A percentile compares a stretch with the other conserved stretches of the same genome.
These are phyloP conservation scores for Rhynchomys soricoides DNA, from an alignment of 2,113 vertebrate species.

Conservation along the genomic window DNA sequence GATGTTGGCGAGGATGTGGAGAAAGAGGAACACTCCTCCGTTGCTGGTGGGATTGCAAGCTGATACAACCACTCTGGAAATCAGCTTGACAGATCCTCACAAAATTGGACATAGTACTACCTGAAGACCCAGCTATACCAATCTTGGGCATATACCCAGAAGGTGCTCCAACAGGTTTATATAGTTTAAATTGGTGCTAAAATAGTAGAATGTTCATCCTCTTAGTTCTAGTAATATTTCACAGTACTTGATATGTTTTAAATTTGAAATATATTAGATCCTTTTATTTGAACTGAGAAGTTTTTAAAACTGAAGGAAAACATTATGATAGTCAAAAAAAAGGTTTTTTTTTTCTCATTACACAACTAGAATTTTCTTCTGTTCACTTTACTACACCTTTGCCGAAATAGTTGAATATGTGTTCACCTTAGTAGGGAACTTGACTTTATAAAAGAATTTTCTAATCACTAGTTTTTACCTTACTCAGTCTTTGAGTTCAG, in stretches of 20 bases:
- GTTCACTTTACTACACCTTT: constrained; percentile 57
- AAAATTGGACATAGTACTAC: too few relatives aligned
- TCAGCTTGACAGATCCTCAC: too few relatives aligned
- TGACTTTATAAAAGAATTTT: constrained; percentile 30
- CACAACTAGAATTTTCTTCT: neutral
- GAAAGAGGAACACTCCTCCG: too few relatives aligned
- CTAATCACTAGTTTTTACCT: neutral
- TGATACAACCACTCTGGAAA: too few relatives aligned
- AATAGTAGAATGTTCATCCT: neutral
- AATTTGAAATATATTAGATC: neutral
- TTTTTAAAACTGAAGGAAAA: neutral
- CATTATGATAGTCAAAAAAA: neutral
- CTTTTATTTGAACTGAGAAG: neutral
- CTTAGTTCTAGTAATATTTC: neutral
- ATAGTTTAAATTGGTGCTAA: neutral
- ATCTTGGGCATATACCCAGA: too few relatives aligned
- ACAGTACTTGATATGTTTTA: neutral
- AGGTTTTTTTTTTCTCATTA: neutral
- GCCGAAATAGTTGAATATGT: constrained; percentile 17
- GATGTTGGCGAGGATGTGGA: too few relatives aligned
- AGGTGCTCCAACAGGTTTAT: too few relatives aligned
- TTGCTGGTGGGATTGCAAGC: too few relatives aligned
- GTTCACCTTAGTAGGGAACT: neutral
- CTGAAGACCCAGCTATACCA: too few relatives aligned
- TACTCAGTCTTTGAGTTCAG: constrained; percentile 29